These are phyloP conservation scores for Conops quadrifasciatus DNA, from an alignment of 2,888 invertebrate genomes.

Conservation along the genomic window DNA sequence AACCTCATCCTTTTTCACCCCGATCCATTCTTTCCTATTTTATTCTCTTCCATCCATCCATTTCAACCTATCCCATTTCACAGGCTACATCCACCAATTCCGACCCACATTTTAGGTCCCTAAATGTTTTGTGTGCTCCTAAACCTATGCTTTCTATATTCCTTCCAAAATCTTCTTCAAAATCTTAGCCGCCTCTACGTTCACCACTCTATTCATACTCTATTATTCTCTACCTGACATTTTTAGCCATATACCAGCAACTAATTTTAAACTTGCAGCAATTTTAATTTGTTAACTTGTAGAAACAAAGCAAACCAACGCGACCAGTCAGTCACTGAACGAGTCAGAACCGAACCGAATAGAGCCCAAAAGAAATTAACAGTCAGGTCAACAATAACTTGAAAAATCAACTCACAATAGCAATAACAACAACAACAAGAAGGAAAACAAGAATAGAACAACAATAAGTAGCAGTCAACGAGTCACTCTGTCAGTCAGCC, in stretches of 20 bases:
- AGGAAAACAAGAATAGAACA: not conserved
- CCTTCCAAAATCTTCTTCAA: no score
- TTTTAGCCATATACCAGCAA: not conserved
- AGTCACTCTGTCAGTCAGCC: slow-evolving; percentile 2
- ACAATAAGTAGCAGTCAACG: slow-evolving; percentile 17
- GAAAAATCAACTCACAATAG: slow-evolving; percentile 32
- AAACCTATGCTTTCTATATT: no score
- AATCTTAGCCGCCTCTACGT: no score
- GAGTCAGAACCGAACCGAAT: slow-evolving; percentile 1
- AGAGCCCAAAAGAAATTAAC: slow-evolving; percentile 20
- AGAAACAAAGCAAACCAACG: slow-evolving; percentile 23
- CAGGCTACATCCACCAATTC: no score
- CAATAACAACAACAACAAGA: slow-evolving; percentile 2
- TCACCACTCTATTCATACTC: not conserved
- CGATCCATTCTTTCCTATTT: no score
- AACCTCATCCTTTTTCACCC: no score
- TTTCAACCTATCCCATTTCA: no score
- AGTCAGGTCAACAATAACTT: slow-evolving; percentile 38
- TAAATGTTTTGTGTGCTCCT: no score
- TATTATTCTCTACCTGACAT: not conserved
- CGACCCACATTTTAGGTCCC: no score
- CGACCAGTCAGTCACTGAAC: slow-evolving; percentile 8
- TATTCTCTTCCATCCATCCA: no score
- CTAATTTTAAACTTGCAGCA: slow-evolving; percentile 37
- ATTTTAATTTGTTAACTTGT: slow-evolving; percentile 39